Conservation (phyloP, 1,140 invertebrate genomes). For the Agrilus planipennis region DNA sequence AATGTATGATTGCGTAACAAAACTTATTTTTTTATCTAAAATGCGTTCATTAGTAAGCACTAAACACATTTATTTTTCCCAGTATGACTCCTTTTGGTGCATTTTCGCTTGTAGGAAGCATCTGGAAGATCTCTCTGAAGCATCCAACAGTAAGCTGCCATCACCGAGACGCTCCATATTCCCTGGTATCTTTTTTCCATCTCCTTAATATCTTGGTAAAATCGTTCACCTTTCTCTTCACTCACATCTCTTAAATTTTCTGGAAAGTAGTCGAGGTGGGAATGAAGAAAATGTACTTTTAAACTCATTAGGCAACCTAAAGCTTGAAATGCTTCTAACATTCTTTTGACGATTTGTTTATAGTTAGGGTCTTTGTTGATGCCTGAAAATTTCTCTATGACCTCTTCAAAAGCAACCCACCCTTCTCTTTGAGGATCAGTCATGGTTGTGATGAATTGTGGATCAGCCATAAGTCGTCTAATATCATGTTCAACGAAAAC, state of each 20-base stretch:
- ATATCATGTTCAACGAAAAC: slow-evolving; percentile 20
- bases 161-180: neutral
- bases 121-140: neutral
- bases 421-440: slow-evolving; percentile 9
- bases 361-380: slow-evolving; percentile 12
- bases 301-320: too few relatives aligned
- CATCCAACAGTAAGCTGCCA: neutral
- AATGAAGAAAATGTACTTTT: too few relatives aligned
- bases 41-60: too few relatives aligned
- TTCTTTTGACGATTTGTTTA: slow-evolving; percentile 2
- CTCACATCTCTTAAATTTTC: too few relatives aligned
- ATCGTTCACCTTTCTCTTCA: neutral
- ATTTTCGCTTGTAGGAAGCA: too few relatives aligned
- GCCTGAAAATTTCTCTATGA: slow-evolving; percentile 6
- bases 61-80: too few relatives aligned
- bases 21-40: too few relatives aligned
- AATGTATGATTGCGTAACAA: too few relatives aligned
- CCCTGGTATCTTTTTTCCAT: neutral
- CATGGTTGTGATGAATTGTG: slow-evolving; percentile 12
- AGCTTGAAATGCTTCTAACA: slow-evolving; percentile 1
- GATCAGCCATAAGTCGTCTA: slow-evolving; percentile 17
- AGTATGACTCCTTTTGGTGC: too few relatives aligned
- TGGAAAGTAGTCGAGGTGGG: too few relatives aligned
- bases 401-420: slow-evolving; percentile 7
- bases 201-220: neutral